Evolutionary conservation across 1,140 invertebrate species (phyloP).

Genomic region (Maconellicoccus hirsutus): DNA sequence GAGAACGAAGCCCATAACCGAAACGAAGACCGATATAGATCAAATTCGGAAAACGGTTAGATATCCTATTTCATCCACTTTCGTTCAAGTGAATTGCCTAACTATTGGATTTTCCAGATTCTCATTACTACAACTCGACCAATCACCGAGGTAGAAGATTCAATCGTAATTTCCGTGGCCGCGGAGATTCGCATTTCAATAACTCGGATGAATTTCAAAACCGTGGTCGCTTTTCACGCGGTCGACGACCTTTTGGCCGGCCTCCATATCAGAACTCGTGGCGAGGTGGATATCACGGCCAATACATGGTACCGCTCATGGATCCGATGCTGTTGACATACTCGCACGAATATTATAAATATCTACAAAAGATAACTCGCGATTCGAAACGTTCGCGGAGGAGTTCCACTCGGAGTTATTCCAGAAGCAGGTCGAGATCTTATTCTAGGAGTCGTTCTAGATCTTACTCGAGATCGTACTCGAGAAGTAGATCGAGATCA

Average conservation of each 20-base stretch:
- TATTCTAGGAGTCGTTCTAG: slow-evolving; percentile 23
- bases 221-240: slow-evolving; percentile 15
- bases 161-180: not conserved
- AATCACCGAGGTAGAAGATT: slow-evolving; percentile 20
- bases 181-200: not conserved
- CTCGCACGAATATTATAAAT: slow-evolving; percentile 35
- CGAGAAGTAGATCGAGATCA: slow-evolving; percentile 23
- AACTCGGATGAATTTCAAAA: not conserved
- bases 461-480: slow-evolving; percentile 13
- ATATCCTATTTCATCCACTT: not conserved
- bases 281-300: not conserved
- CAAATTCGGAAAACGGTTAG: not conserved
- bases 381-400: slow-evolving; percentile 34
- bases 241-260: slow-evolving; percentile 14
- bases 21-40: not conserved
- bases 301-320: slow-evolving; percentile 14
- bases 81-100: not conserved
- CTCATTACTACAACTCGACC: not conserved
- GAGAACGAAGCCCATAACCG: not conserved
- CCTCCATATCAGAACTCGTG: slow-evolving; percentile 22
- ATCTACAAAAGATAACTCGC: slow-evolving; percentile 39
- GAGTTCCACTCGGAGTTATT: slow-evolving; percentile 28
- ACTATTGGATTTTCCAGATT: not conserved
- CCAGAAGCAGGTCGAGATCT: not conserved
- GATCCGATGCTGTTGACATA: slow-evolving; percentile 31